Evolutionary conservation across 2,888 invertebrate species (phyloP), one percentile per base, ranked within the genome.

Genomic region (Terebella lapidaria): DNA sequence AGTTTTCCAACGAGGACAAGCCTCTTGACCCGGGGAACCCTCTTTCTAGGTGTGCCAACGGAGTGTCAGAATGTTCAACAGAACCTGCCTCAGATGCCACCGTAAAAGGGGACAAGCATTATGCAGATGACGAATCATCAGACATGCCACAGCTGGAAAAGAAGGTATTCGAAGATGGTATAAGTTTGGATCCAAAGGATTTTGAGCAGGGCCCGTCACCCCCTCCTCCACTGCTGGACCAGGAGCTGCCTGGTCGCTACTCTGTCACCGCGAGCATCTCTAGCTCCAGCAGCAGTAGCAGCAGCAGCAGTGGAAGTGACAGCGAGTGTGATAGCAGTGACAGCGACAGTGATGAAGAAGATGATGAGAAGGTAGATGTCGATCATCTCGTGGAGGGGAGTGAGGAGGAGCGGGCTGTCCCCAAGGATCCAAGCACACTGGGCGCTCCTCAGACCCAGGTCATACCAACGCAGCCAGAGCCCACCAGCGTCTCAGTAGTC

Each of bases 71-170:
- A n/a, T n/a, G n/a, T n/a, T n/a, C n/a, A n/a, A n/a, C n/a, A n/a
- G n/a, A n/a, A n/a, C n/a, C n/a, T n/a, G n/a, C n/a, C n/a, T n/a
- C n/a, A n/a, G n/a, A n/a, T n/a, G n/a, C n/a, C n/a, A n/a, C n/a
- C n/a, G n/a, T n/a, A n/a, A n/a, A n/a, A n/a, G n/a, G n/a, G n/a
- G n/a, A n/a, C n/a, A n/a, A 35, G 42, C 10, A 49, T 10, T 10
- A 49, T 24, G 5, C 22, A 24, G 49, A 49, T 22, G 10, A 49
- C 22, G 49, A 49, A 22, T n/a, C 49, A 22, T 49, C 24, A 24
- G 49, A 49, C 49, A 49, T 49, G 49, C 49, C 49, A 10, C 49
- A 24, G 49, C 22, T 49, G 5, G 49, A 49, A 24, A 49, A 49
- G 22, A 49, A 49, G 49, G 49, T 20, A 5, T 10, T n/a, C 5